Evolutionary conservation across 2,113 vertebrate genomes (phyloP), one percentile per base, ranked within the genome.

Genomic region (Calyptommatus sinebrachiatus): DNA sequence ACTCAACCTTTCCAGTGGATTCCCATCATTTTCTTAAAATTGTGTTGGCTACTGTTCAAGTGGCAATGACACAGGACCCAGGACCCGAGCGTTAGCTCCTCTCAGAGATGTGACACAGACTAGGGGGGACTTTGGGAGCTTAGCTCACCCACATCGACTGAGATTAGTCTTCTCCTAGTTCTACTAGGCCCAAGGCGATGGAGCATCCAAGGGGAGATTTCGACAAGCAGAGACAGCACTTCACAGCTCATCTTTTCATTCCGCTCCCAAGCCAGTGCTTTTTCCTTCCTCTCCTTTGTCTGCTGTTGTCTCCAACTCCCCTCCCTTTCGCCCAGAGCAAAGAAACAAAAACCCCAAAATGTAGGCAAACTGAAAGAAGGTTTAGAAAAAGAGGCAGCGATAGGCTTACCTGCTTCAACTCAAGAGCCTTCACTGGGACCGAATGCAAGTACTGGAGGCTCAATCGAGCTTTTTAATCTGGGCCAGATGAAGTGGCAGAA

Each of bases 171-270:
- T 31, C 69, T 67, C 75, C 22, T 6, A 66, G 29, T 24, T 45
- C 45, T 45, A 10, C 28, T 0, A 46, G 62, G 75, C 81, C 75
- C 69, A 45, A 24, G 75, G 75, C 74, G 18, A n/a, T 1, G 5
- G 46, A n/a, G 31, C 62, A 12, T 63, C 68, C 7, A 35, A 29
- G 5, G 61, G 45, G 61, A 82, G 81, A 83, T 66, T 63, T 28
- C 48, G 20, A 82, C 68, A 7, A 71, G 74, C 80, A 65, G 68
- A 71, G 67, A 77, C 80, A 71, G 61, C 20, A 26, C 41, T 77
- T 82, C 74, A 66, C 31, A 26, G 69, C 1, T 77, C 69, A 60
- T 73, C 75, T 77, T 45, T 41, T 77, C 69, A 57, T 31, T 71
- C 65, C 31, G 10, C 31, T 6, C 2, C 5, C 4, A 8, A 28